A percentile compares a stretch with the other conserved stretches of the same genome.
phyloP scores from a whole-genome alignment of 2,888 invertebrate genomes.

The Mythimna ferrago region DNA sequence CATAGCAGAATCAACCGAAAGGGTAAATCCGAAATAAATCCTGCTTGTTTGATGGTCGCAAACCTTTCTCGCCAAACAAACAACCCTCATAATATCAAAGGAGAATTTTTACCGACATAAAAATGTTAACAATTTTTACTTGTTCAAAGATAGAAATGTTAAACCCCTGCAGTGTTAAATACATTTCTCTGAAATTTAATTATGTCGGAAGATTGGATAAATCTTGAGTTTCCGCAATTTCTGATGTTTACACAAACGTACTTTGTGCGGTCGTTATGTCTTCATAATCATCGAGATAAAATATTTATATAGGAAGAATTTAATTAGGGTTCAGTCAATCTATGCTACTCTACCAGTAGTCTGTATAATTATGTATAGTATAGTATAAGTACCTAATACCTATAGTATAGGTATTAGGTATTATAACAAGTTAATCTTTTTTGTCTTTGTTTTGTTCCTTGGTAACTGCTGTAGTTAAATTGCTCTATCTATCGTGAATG shows the following conservation, averaged over 20 bases:
- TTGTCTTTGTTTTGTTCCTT: background rate
- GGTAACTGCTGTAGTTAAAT: background rate
- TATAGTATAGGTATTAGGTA: no score
- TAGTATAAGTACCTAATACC: no score
- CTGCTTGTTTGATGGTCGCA: conserved; percentile 19
- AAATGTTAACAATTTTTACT: conserved; percentile 40
- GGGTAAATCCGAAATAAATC: conserved; percentile 38
- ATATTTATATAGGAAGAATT: conserved; percentile 17
- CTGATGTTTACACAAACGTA: conserved; percentile 32
- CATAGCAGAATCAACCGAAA: conserved; percentile 6
- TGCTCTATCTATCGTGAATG: no score
- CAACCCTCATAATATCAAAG: conserved; percentile 29
- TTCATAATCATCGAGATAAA: conserved; percentile 1
- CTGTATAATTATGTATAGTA: background rate
- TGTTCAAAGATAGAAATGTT: conserved; percentile 30
- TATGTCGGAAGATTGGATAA: conserved; percentile 20
- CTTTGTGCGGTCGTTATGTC: conserved; percentile 21
- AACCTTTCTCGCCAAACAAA: conserved; percentile 30
- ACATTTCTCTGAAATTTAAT: conserved; percentile 48
- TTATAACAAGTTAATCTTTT: no score
- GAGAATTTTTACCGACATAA: conserved; percentile 17
- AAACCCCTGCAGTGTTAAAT: conserved; percentile 32
- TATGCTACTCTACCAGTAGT: background rate
- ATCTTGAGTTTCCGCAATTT: conserved; percentile 37
- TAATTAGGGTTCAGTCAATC: background rate